phyloP scores from a whole-genome alignment of 2,797 vertebrate species.

The Phylloscopus collybita region DNA sequence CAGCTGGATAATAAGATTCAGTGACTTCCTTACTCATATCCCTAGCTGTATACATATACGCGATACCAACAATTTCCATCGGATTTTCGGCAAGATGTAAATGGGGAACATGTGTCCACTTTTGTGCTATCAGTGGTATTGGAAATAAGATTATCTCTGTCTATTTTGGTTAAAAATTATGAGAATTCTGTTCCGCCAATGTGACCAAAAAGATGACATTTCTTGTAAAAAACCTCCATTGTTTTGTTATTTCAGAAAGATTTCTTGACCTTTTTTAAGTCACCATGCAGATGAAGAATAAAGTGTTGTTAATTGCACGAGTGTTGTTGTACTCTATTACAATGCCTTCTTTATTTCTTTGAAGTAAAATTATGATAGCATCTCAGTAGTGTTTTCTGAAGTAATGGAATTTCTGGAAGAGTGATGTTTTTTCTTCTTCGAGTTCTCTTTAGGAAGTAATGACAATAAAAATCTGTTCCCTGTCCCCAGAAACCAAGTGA shows the following conservation, averaged over 20 bases:
- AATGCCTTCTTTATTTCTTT: slow-evolving; percentile 17
- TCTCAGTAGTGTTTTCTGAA: slow-evolving; percentile 3
- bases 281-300: neutral
- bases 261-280: neutral
- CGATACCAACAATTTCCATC: neutral
- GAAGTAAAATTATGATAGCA: neutral
- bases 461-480: slow-evolving; percentile 66
- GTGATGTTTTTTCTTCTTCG: neutral
- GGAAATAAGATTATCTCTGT: neutral
- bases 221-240: neutral
- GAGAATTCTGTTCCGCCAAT: neutral
- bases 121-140: neutral
- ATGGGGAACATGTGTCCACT: neutral
- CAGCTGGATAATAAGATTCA: neutral
- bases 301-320: neutral
- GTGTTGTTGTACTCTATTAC: neutral
- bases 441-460: slow-evolving; percentile 40
- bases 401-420: slow-evolving; percentile 20
- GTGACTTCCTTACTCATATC: neutral
- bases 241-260: neutral
- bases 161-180: neutral
- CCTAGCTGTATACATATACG: neutral
- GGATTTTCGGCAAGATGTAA: neutral
- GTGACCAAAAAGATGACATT: neutral
- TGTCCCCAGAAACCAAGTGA: slow-evolving; percentile 39